Evolutionary conservation across 1,140 invertebrate species (phyloP), one percentile per base, ranked within the genome.

Genomic region (Zaprionus camerounensis): DNA sequence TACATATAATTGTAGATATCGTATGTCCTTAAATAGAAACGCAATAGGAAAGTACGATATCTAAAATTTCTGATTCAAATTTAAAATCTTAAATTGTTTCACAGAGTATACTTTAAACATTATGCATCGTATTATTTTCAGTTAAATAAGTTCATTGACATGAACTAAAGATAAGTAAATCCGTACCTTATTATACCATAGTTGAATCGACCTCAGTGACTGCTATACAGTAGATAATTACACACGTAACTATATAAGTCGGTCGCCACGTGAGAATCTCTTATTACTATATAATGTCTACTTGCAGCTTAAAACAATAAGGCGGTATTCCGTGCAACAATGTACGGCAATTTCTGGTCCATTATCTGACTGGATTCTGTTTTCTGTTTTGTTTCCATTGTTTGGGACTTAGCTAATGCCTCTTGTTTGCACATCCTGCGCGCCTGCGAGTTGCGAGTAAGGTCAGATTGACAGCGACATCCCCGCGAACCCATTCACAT

Each of bases 331-430:
- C 66, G 57, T 57, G 49, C 70, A 69, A 69, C 70, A 74, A 75
- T 53, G 76, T 73, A 76, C 72, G 68, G 71, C 63, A 76, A 85
- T 86, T 69, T 65, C 56, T 62, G 83, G 63, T 34, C 66, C 76
- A 88, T 88, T 88, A 86, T 80, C 70, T 68, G 74, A 46, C 66
- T 85, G 26, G 76, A 61, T 67, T 78, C 51, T 77, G 63, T 15
- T 41, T 31, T 66, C 51, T 63, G 26, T 71, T 80, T 41, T 56
- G 55, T 76, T 78, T 67, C 81, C 66, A 74, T 84, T 84, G 81
- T 84, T 84, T 82, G 71, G 55, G 55, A 64, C 77, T 83, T 83
- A 88, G 79, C 78, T 76, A 74, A 80, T 78, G 80, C 77, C 76
- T 80, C 76, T 80, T 87, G 80, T 72, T 69, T 78, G 71, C 61